A percentile compares a stretch with the other conserved stretches of the same genome.
These are phyloP conservation scores for Sesia bembeciformis DNA, from an alignment of 2,888 invertebrate species.

Conservation along the genomic window DNA sequence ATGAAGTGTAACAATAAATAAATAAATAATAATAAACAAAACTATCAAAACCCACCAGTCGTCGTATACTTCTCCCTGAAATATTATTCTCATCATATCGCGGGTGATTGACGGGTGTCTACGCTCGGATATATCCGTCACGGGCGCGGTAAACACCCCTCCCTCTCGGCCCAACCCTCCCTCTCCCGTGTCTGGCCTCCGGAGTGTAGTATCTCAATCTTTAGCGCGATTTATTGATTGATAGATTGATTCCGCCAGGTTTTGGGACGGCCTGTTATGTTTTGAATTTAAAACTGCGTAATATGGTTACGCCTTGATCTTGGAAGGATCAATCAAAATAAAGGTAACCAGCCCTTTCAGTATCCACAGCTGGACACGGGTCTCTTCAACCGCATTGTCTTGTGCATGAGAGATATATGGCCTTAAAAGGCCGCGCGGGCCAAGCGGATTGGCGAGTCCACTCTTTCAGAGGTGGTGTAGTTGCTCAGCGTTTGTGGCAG, in stretches of 20 bases:
- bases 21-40: no score
- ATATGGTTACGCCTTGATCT: neutral
- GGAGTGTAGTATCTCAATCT: slow-evolving; percentile 69
- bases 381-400: no score
- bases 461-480: no score
- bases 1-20: no score
- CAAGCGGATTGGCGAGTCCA: no score
- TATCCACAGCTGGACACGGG: no score
- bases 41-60: slow-evolving; percentile 30
- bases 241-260: slow-evolving; percentile 52
- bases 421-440: no score
- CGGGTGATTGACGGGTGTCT: slow-evolving; percentile 68
- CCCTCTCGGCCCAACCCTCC: slow-evolving; percentile 13
- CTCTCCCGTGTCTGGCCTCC: slow-evolving; percentile 19
- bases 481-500: no score
- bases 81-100: slow-evolving; percentile 70
- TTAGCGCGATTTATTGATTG: slow-evolving; percentile 68
- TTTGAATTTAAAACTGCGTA: neutral
- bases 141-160: slow-evolving; percentile 50
- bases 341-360: no score
- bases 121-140: slow-evolving; percentile 69
- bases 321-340: neutral
- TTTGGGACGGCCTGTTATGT: neutral
- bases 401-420: no score
- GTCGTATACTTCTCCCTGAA: slow-evolving; percentile 32